Conservation (phyloP, 2,113 vertebrate genomes). For the Nothoprocta pentlandii region DNA sequence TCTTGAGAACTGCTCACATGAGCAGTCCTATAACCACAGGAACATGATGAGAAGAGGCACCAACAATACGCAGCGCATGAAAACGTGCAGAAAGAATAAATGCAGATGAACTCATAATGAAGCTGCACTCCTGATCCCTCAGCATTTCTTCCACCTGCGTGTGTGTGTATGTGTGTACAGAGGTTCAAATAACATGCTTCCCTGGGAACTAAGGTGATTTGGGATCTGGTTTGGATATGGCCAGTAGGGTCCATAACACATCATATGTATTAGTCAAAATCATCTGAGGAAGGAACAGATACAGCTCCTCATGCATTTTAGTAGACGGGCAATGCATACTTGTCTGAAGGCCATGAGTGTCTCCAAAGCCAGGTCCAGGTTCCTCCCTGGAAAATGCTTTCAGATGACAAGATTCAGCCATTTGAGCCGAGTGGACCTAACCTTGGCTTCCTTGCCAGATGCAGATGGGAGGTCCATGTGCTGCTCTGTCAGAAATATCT, state of each 20-base stretch:
- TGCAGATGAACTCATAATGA: rapidly evolving
- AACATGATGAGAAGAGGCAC: slow-evolving; percentile 12
- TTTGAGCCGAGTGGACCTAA: neutral
- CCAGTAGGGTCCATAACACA: neutral
- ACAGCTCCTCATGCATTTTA: neutral
- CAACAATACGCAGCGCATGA: slow-evolving; percentile 36
- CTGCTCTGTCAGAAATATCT: slow-evolving; percentile 36
- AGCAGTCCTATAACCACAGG: neutral
- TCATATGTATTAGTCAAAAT: neutral
- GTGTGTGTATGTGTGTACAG: neutral
- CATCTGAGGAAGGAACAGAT: neutral
- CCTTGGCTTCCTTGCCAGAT: slow-evolving; percentile 9
- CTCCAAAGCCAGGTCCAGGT: neutral
- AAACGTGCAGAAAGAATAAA: slow-evolving; percentile 31
- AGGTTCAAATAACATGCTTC: no score
- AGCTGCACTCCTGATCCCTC: neutral
- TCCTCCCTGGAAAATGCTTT: neutral
- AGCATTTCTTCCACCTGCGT: neutral
- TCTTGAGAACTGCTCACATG: slow-evolving; percentile 47
- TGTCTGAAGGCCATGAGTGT: neutral
- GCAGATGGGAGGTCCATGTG: slow-evolving; percentile 51
- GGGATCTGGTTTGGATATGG: neutral
- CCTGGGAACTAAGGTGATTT: neutral
- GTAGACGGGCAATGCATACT: neutral
- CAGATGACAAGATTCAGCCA: neutral